Base-by-base conservation (phyloP, 2,888 invertebrate species). In the Apantesis nais region DNA sequence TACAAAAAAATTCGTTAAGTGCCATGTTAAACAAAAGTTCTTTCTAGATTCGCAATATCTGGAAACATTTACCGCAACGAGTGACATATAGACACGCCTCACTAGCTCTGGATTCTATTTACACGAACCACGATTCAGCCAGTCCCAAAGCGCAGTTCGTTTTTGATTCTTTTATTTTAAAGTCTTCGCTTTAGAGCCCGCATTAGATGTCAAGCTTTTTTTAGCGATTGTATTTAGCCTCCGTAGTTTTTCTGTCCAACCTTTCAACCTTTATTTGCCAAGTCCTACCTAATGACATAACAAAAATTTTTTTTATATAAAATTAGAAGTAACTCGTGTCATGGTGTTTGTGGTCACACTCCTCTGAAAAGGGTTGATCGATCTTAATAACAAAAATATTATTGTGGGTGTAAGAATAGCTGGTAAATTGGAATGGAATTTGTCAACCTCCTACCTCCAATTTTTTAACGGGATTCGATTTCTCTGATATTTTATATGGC, bases 121-220 rank as follows among this genome's bases (percentile, higher is more conserved):
- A 82, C 82, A 82, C 83, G 81, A 79, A 76, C 79, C 81, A 80
- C 72, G 74, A 77, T 77, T 83, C 76, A 79, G 74, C 70, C 70
- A 70, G 74, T 81, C 77, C 79, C 79, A 83, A 81, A 78, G 81
- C 78, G 71, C 29, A 60, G 60, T 70, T 71, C 76, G 64, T 69
- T 74, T 68, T 69, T 80, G 76, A 80, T 81, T 81, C 78, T 83
- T 72, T 78, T 81, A 80, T 77, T 82, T 82, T 78, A 71, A 74
- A 78, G 78, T 76, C 75, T 75, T 80, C 81, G 79, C 70, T 85
- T 83, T 72, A 76, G 68, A 29, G 67, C 77, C 81, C 79, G 80
- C 68, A 79, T 80, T 71, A 73, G 69, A 70, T 74, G 73, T 70
- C 71, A 72, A 62, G 67, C 55, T 65, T 55, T 64, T 41, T 52